Evolutionary conservation across 2,113 vertebrate genomes (phyloP), one percentile per base, ranked within the genome.

Genomic region (Lasiurus borealis): DNA sequence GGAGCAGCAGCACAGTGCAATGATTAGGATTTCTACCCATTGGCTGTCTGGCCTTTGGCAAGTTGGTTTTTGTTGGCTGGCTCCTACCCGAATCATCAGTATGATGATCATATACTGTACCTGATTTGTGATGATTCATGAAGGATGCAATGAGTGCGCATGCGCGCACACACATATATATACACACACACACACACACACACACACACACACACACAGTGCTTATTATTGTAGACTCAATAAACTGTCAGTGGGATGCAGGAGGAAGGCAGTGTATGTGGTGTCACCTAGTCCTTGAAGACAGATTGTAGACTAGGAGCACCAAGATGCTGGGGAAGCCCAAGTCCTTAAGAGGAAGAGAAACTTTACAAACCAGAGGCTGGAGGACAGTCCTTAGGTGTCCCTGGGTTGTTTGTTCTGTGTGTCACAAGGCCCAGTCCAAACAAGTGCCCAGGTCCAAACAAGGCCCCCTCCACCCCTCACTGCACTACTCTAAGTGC

Each of bases 361-460:
- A 18, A 73, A 11, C 2, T 27, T 46, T 15, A 21, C 13, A 6
- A 36, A 54, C 23, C 0, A 8, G 12, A 0, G 1, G 5, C 9
- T 14, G 25, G 66, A 75, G 57, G 44, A 27, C 6, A 18, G 29
- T 18, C 68, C 14, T 14, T 31, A 72, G 76, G 29, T 2, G 34
- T 34, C 27, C 13, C 29, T 14, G 15, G 54, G 72, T 18, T 16
- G 72, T 14, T 16, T 19, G 18, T 3, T 16, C 29, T 15, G 66
- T 80, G 15, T 76, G 68, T 44, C 50, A 64, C 21, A 12, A 64
- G 3, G 25, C n/a, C 1, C 19, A 40, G 40, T 40, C 40, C 40
- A 40, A 40, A 40, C 40, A 40, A 40, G 40, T 40, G 40, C 40
- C 40, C 40, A 40, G 40, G 40, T 40, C 40, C 40, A 40, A 40